phyloP scores from a whole-genome alignment of 2,888 invertebrate genomes.

The Eueremaeus valkanovi region DNA sequence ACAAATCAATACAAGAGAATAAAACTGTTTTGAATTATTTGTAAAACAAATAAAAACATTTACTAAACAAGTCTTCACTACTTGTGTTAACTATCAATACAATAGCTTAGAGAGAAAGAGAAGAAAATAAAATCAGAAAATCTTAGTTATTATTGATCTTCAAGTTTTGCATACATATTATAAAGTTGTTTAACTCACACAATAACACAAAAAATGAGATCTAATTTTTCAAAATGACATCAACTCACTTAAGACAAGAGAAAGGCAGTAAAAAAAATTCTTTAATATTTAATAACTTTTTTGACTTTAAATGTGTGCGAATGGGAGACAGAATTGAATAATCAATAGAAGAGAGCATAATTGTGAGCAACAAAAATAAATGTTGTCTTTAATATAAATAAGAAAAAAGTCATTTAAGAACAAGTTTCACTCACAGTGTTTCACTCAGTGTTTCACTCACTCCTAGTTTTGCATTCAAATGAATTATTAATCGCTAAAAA shows the following conservation, averaged over 20 bases:
- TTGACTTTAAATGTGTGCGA: not conserved
- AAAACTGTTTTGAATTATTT: slow-evolving; percentile 28
- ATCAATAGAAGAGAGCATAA: not conserved
- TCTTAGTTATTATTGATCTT: not conserved
- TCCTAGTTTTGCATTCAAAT: not conserved
- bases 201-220: not conserved
- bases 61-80: not conserved
- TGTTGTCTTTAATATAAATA: not conserved
- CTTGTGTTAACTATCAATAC: not conserved
- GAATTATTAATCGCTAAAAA: not conserved
- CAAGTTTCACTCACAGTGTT: slow-evolving; percentile 2
- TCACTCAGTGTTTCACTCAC: not conserved
- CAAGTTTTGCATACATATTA: not conserved
- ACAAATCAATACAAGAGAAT: slow-evolving; percentile 16
- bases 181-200: not conserved
- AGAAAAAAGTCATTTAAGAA: not conserved
- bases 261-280: not conserved
- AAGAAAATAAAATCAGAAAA: not conserved
- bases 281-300: not conserved
- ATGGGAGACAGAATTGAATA: not conserved
- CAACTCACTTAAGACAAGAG: not conserved
- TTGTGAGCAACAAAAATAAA: not conserved
- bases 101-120: not conserved
- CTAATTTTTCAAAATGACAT: not conserved
- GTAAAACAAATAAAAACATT: slow-evolving; percentile 20